phyloP scores from a whole-genome alignment of 2,113 vertebrate species.

The Ramphastos sulfuratus region DNA sequence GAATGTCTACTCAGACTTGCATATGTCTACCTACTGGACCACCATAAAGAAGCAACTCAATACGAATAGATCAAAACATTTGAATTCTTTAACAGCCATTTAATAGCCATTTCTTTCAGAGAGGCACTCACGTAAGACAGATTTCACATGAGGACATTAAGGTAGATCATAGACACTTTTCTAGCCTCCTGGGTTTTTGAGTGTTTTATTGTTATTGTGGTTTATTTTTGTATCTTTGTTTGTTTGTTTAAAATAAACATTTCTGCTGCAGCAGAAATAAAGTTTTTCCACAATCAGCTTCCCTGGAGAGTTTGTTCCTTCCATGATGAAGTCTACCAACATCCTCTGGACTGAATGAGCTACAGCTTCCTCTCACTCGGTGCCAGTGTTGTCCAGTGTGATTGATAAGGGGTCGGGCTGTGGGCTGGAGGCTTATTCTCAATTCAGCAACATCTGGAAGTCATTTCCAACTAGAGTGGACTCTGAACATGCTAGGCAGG shows the following conservation, averaged over 20 bases:
- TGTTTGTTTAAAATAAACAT: not conserved
- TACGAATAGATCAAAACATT: not conserved
- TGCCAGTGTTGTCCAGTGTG: slow-evolving; percentile 56
- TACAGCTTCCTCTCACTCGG: not conserved
- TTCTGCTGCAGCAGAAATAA: slow-evolving; percentile 5
- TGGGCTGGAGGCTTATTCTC: slow-evolving; percentile 29
- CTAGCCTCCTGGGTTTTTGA: fast-evolving
- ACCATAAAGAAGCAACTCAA: not conserved
- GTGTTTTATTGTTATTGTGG: no score
- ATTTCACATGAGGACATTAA: not conserved
- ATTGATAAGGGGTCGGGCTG: slow-evolving; percentile 36
- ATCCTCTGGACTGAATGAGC: not conserved
- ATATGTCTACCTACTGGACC: not conserved
- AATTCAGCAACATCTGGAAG: slow-evolving; percentile 86
- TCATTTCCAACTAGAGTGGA: slow-evolving; percentile 71
- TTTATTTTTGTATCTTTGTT: not conserved
- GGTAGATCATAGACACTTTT: not conserved
- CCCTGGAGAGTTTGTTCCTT: not conserved
- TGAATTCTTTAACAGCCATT: not conserved
- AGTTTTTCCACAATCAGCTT: not conserved
- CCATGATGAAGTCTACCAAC: not conserved
- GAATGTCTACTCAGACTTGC: not conserved
- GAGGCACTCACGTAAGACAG: not conserved
- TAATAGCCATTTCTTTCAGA: not conserved
- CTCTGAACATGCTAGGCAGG: slow-evolving; percentile 48